Base-by-base conservation (phyloP, 2,113 vertebrate species). In the Petrocephalus zakoni region DNA sequence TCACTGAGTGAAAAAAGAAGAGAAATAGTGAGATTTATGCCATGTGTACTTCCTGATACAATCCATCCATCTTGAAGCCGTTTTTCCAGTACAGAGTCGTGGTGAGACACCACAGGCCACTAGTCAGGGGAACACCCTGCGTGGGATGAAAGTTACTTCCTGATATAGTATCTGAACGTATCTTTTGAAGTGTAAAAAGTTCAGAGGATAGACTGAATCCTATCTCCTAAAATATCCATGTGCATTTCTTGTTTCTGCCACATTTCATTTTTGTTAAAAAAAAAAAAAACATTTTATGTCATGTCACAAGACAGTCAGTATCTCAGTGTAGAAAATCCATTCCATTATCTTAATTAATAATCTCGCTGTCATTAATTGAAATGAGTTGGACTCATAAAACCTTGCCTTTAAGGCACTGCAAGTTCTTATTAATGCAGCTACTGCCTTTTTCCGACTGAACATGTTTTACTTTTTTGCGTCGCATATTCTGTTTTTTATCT, bases 241-340 rank as follows among this genome's bases (percentile, higher is more conserved):
- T 75, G 49, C 56, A 72, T 68, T 49, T 72, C 47, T 25, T 51
- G 37, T 87, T 58, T 87, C 64, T 52, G 46, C 87, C 51, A 55
- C 58, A 42, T 56, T 90, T 52, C 4, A 81, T n/a, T 52, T 89
- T 52, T 75, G 5, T 19, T 5, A 34, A 37, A 42, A 75, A 78
- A 78, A 29, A 83, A 84, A 55, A 90, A 88, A 88, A 88, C 53
- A 90, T 91, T 78, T 86, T 42, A 29, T 34, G 68, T 75, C 88
- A 84, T 89, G 56, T 88, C 51, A 55, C 42, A 56, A 88, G 25
- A 89, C 90, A 87, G 87, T 89, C 83, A 92, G 82, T 84, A 58
- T 55, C n/a, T 17, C 5, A 83, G 61, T 89, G 72, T 87, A 52
- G 84, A 90, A 10, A 46, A 47, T 82, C 87, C 34, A 34, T 84